Evolutionary conservation across 2,113 vertebrate genomes (phyloP).

Genomic region (Setophaga kirtlandii): DNA sequence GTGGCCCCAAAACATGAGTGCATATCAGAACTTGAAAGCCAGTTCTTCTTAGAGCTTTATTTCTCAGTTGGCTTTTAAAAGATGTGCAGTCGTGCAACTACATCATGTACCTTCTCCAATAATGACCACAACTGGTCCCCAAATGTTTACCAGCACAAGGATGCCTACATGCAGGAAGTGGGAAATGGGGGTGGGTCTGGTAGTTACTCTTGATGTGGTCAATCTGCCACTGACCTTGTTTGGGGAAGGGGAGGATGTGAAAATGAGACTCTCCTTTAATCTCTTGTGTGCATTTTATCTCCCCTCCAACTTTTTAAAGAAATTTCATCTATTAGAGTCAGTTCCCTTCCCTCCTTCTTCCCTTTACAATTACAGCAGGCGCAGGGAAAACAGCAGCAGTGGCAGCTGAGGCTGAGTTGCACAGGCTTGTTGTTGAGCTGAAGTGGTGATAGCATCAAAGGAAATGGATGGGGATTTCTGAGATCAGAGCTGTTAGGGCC

Average conservation of each 20-base stretch:
- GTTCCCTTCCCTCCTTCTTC: conserved; percentile 18
- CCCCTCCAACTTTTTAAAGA: conserved; percentile 65
- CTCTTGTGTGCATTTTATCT: conserved; percentile 71
- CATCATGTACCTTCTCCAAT: conserved; percentile 62
- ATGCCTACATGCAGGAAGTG: conserved; percentile 81
- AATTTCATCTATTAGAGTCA: conserved; percentile 37
- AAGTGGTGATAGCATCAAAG: conserved; percentile 70
- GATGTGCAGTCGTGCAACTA: conserved; percentile 73
- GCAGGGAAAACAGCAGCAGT: background rate
- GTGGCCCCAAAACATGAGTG: background rate
- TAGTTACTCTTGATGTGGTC: conserved; percentile 92
- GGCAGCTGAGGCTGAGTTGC: conserved; percentile 47
- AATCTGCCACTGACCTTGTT: conserved; percentile 86
- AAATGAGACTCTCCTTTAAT: conserved; percentile 75
- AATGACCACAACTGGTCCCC: conserved; percentile 74
- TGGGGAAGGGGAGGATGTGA: conserved; percentile 75
- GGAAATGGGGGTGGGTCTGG: conserved; percentile 77
- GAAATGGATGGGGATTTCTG: conserved; percentile 69
- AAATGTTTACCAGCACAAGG: conserved; percentile 80
- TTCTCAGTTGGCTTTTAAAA: conserved; percentile 61
- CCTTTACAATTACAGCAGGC: background rate
- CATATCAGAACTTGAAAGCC: conserved; percentile 63
- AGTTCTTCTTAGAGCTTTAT: conserved; percentile 42
- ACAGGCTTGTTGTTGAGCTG: conserved; percentile 54
- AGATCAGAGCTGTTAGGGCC: conserved; percentile 66